Percentiles rank a stretch among this genome's conserved stretches.
Evolutionary conservation across 1,140 invertebrate genomes (phyloP).

Genomic region (Drosophila azteca): DNA sequence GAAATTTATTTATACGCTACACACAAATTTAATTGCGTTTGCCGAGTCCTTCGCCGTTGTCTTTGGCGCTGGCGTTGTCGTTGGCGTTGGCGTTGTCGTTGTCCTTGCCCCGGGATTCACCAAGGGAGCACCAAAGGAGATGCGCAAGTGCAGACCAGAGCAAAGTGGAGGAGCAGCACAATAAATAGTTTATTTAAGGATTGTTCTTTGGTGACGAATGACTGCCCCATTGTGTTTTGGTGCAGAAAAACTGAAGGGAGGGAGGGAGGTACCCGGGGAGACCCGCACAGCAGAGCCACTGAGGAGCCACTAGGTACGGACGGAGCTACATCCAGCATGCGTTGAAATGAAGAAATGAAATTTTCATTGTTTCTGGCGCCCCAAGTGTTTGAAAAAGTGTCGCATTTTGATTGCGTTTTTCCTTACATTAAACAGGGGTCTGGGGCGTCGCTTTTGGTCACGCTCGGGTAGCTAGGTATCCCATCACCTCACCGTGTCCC

Average conservation of each 20-base stretch:
- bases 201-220: constrained; percentile 60
- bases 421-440: constrained; percentile 68
- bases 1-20: constrained; percentile 60
- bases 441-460: constrained; percentile 52
- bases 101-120: not conserved
- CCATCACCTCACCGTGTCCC: not conserved
- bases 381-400: constrained; percentile 80
- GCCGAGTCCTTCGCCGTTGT: constrained; percentile 12
- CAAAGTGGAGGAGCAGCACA: constrained; percentile 28
- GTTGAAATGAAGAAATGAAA: constrained; percentile 78
- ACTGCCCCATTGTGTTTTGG: constrained; percentile 16
- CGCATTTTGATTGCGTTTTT: constrained; percentile 80
- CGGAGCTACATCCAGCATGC: constrained; percentile 26
- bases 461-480: constrained; percentile 44
- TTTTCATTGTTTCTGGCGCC: constrained; percentile 71
- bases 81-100: constrained; percentile 18
- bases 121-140: too few species aligned
- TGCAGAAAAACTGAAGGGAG: not conserved
- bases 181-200: constrained; percentile 79
- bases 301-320: not conserved
- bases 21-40: constrained; percentile 67
- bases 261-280: not conserved
- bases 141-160: constrained; percentile 15
- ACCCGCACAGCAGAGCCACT: not conserved
- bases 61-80: not conserved